Percentiles rank a stretch among this genome's conserved stretches.
Conservation (phyloP, 2,113 vertebrate genomes). For the Marmota monax region DNA sequence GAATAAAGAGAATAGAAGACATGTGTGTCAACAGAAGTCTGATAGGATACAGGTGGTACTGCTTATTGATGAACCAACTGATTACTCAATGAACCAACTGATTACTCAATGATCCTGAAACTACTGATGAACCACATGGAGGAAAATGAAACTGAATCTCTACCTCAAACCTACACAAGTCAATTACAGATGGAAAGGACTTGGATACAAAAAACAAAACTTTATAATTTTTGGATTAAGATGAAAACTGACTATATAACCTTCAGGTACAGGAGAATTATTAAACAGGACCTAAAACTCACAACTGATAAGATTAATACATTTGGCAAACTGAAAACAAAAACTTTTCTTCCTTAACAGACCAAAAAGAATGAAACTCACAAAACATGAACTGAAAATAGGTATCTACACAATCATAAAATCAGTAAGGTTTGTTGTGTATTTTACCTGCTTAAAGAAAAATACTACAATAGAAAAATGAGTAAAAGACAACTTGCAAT, state of each 20-base stretch:
- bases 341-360: neutral
- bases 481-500: neutral
- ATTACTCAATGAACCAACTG: neutral
- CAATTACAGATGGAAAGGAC: neutral
- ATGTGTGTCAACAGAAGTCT: neutral
- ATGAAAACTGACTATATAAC: neutral
- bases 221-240: neutral
- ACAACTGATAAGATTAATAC: neutral
- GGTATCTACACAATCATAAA: neutral
- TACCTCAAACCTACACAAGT: neutral
- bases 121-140: neutral
- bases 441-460: neutral
- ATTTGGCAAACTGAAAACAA: conserved; percentile 38
- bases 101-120: neutral
- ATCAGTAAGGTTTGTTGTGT: neutral
- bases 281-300: neutral
- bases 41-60: neutral
- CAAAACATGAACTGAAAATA: conserved; percentile 14
- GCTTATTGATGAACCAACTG: neutral
- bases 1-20: neutral
- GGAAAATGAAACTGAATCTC: neutral
- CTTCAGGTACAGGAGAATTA: neutral
- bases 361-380: neutral
- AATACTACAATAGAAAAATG: neutral
- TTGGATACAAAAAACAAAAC: neutral